phyloP scores from a whole-genome alignment of 2,888 invertebrate species.

The Apamea crenata region DNA sequence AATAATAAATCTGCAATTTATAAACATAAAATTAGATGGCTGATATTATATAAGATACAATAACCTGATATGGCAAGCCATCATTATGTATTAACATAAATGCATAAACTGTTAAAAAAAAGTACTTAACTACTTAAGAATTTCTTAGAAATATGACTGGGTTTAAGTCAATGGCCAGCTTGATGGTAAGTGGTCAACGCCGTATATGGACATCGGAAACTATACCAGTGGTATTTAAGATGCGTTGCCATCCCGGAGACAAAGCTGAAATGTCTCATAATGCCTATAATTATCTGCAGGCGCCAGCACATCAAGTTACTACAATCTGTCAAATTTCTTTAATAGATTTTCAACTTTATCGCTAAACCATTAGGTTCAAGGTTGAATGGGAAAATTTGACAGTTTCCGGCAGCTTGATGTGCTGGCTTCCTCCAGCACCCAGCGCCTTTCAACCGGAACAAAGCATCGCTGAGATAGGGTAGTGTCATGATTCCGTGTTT shows the following conservation, averaged over 20 bases:
- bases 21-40: neutral
- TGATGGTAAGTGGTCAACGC: neutral
- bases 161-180: too few species aligned
- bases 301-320: too few species aligned
- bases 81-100: slow-evolving; percentile 2
- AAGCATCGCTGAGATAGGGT: too few species aligned
- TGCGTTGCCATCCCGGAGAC: neutral
- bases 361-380: too few species aligned
- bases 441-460: too few species aligned
- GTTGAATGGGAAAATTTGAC: too few species aligned
- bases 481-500: too few species aligned
- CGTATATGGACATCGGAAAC: neutral
- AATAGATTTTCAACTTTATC: too few species aligned
- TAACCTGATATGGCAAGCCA: slow-evolving; percentile 3
- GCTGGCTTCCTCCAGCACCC: too few species aligned
- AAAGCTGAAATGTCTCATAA: neutral
- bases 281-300: too few species aligned
- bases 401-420: too few species aligned
- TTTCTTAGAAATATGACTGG: neutral
- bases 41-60: slow-evolving; percentile 6
- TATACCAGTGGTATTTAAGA: neutral
- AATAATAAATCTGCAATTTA: neutral
- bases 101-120: neutral
- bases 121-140: neutral
- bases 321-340: too few species aligned